Evolutionary conservation across 2,888 invertebrate species (phyloP).

Genomic region (Apotomis capreana): DNA sequence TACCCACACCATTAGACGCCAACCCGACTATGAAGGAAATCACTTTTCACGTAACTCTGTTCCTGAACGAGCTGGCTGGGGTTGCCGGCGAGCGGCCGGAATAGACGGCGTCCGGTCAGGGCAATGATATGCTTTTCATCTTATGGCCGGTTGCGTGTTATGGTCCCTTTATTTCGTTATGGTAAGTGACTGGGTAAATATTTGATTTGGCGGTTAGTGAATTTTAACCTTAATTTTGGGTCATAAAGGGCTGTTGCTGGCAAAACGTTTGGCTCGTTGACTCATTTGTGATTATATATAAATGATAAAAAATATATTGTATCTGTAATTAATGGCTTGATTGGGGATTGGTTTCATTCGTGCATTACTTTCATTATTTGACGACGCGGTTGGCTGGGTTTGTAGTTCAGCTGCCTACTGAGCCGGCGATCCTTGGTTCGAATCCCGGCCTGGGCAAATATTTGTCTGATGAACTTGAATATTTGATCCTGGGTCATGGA

Average conservation of each 20-base stretch:
- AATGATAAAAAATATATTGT: too few relatives aligned
- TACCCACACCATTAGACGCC: conserved; percentile 46
- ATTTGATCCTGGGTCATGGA: too few relatives aligned
- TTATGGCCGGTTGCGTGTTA: conserved; percentile 26
- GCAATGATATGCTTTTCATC: conserved; percentile 37
- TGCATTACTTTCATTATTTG: too few relatives aligned
- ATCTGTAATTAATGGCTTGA: too few relatives aligned
- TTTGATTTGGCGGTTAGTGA: conserved; percentile 16
- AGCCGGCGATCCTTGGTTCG: too few relatives aligned
- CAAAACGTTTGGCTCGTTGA: not conserved
- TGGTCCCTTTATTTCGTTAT: conserved; percentile 22
- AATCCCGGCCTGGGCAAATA: too few relatives aligned
- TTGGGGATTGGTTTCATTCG: too few relatives aligned
- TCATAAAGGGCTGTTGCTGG: not conserved
- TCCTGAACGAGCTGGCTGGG: conserved; percentile 53
- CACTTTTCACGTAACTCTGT: conserved; percentile 56
- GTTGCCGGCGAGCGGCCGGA: conserved; percentile 19
- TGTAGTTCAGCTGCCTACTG: too few relatives aligned
- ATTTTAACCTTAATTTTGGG: not conserved
- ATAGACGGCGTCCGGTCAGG: conserved; percentile 31
- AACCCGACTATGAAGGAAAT: conserved; percentile 57
- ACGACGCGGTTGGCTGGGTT: too few relatives aligned
- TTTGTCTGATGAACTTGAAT: too few relatives aligned
- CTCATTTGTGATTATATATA: too few relatives aligned
- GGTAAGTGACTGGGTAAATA: conserved; percentile 17